Conservation (phyloP, 2,888 invertebrate species). For the Emmelina monodactyla region DNA sequence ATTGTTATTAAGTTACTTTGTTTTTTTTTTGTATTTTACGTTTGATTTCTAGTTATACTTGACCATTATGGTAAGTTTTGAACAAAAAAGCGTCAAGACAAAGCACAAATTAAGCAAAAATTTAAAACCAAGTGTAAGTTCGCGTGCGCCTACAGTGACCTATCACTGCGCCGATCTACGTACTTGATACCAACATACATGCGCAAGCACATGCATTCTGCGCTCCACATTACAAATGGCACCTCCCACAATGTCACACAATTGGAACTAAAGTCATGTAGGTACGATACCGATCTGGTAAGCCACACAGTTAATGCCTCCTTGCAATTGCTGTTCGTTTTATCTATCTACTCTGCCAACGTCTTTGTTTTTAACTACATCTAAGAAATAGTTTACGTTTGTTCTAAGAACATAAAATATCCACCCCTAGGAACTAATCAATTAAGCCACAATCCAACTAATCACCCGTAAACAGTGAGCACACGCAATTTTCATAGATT, state of each 20-base stretch:
- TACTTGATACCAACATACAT: conserved; percentile 32
- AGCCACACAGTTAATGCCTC: conserved; percentile 13
- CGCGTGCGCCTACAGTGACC: conserved; percentile 31
- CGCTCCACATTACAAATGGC: conserved; percentile 36
- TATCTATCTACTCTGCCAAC: conserved; percentile 1
- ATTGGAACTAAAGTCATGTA: conserved; percentile 25
- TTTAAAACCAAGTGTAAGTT: conserved; percentile 22
- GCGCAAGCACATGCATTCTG: conserved; percentile 29
- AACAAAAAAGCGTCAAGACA: conserved; percentile 39
- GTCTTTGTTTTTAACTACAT: too few relatives aligned
- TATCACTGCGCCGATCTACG: conserved; percentile 32
- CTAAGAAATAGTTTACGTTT: too few relatives aligned
- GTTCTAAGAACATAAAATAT: too few relatives aligned
- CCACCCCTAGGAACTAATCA: too few relatives aligned
- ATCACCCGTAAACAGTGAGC: conserved; percentile 3
- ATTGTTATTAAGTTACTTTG: too few relatives aligned
- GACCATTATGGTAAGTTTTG: too few relatives aligned
- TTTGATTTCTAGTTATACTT: too few relatives aligned
- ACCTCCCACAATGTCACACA: conserved; percentile 39
- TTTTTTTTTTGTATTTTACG: too few relatives aligned
- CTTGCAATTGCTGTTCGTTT: conserved; percentile 2
- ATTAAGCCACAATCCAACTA: too few relatives aligned
- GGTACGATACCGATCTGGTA: conserved; percentile 24
- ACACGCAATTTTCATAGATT: neutral
- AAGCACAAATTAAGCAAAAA: conserved; percentile 27